Evolutionary conservation across 2,888 invertebrate genomes (phyloP).

Genomic region (Hedya salicella): DNA sequence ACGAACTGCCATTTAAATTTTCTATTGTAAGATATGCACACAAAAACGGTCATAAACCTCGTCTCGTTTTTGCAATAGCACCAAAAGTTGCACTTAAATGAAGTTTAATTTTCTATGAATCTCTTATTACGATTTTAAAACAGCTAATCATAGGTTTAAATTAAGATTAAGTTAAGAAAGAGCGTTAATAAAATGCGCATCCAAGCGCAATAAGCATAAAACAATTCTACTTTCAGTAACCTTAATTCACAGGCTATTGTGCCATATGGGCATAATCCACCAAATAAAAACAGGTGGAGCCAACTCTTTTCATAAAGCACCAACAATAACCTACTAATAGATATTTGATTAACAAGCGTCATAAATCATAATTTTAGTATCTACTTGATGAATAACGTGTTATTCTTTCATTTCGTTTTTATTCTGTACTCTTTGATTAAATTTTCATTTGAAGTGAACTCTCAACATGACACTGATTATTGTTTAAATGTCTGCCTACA

Average conservation of each 20-base stretch:
- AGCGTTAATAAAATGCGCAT: conserved; percentile 14
- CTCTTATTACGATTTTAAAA: conserved; percentile 18
- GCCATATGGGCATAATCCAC: conserved; percentile 5
- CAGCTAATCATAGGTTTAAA: conserved; percentile 19
- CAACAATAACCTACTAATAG: conserved; percentile 63
- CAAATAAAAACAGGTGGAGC: conserved; percentile 52
- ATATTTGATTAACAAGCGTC: conserved; percentile 71
- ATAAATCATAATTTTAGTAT: conserved; percentile 63
- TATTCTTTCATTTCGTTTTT: conserved; percentile 57
- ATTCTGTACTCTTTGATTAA: conserved; percentile 59
- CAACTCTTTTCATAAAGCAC: conserved; percentile 53
- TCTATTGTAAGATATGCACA: too few relatives aligned
- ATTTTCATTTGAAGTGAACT: conserved; percentile 39
- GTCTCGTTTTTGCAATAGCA: background rate
- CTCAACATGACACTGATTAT: conserved; percentile 22
- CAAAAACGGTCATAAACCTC: too few relatives aligned
- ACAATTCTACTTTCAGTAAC: conserved; percentile 18
- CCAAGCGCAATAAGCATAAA: conserved; percentile 11
- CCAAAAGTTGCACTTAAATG: background rate
- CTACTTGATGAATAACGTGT: conserved; percentile 47
- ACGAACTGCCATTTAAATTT: too few relatives aligned
- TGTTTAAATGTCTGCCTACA: conserved; percentile 33
- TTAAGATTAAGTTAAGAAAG: conserved; percentile 16
- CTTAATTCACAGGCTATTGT: conserved; percentile 27
- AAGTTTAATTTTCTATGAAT: conserved; percentile 13